Percentiles rank a stretch among this genome's conserved stretches.
Conservation (phyloP, 2,888 invertebrate genomes). For the Phytoseiulus persimilis region DNA sequence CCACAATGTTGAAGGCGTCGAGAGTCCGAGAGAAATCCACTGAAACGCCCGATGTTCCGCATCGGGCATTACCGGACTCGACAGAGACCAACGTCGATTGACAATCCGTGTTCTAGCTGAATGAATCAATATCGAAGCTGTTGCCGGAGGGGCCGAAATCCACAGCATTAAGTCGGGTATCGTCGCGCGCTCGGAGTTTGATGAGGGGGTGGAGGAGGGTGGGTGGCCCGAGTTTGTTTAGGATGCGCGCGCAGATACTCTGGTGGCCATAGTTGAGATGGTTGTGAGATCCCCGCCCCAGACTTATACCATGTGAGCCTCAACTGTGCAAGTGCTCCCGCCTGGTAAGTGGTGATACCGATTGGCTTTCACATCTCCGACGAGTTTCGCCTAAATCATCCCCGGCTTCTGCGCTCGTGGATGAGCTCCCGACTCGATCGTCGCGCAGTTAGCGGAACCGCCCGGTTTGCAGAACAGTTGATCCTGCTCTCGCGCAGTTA, state of each 20-base stretch:
- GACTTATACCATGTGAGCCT: neutral
- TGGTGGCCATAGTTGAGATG: conserved; percentile 34
- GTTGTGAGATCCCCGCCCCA: conserved; percentile 5
- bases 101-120: too few relatives aligned
- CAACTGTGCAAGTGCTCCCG: neutral
- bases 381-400: neutral
- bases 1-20: too few relatives aligned
- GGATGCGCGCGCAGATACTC: conserved; percentile 31
- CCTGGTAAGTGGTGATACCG: neutral
- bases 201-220: conserved; percentile 17
- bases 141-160: neutral
- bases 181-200: neutral
- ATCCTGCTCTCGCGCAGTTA: neutral
- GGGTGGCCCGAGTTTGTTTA: conserved; percentile 34
- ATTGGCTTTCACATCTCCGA: neutral
- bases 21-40: too few relatives aligned
- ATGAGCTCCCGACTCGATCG: neutral
- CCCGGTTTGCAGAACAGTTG: neutral
- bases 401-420: neutral
- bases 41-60: too few relatives aligned
- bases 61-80: too few relatives aligned
- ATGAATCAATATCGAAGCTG: neutral
- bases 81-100: too few relatives aligned
- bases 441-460: neutral
- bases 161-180: neutral